Evolutionary conservation across 1,140 invertebrate species (phyloP), one percentile per base, ranked within the genome.

Genomic region (Schlechtendalia chinensis): DNA sequence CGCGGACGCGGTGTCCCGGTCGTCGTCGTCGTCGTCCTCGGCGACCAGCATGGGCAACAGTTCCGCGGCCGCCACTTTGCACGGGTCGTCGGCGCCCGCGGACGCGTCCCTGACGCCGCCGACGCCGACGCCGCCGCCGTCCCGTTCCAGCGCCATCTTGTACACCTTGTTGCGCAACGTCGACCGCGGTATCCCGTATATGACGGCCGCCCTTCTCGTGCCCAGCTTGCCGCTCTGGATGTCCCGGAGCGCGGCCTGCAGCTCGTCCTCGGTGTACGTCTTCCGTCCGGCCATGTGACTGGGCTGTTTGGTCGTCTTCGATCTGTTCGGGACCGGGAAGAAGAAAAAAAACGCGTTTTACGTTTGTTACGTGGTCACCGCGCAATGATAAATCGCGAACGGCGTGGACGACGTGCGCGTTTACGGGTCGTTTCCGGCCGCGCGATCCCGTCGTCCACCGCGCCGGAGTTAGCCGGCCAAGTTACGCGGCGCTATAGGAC

Each of bases 111-210:
- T 79, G 22, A 47, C 14, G 0, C 22, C 24, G 0, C 86, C 89
- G 11, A 19, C 16, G 22, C 86, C 14, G 0, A 14, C 24, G 0
- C 86, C 89, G 11, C 32, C 16, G 22, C 86, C 89, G 83, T 90
- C 88, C 79, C 90, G 87, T 84, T 91, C 90, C 86, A 91, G 88
- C 53, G 93, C 91, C 84, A 95, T 87, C 86, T 96, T 96, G 88
- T 94, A 96, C 83, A 94, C 91, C 88, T 98, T 98, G 87, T 98
- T 98, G 59, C 96, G 89, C 10, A 98, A 89, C 4, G 96, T 98
- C 77, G 96, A 97, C 77, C 96, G 89, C 6, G 96, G 96, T 85
- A 98, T 97, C 81, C 96, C 95, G 86, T 98, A 98, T 82, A 97
- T 92, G 45, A 95, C 94, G 53, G 96, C 94, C 1, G 96, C 96